Evolutionary conservation across 2,797 vertebrate genomes (phyloP).

Genomic region (Sciurus vulgaris): DNA sequence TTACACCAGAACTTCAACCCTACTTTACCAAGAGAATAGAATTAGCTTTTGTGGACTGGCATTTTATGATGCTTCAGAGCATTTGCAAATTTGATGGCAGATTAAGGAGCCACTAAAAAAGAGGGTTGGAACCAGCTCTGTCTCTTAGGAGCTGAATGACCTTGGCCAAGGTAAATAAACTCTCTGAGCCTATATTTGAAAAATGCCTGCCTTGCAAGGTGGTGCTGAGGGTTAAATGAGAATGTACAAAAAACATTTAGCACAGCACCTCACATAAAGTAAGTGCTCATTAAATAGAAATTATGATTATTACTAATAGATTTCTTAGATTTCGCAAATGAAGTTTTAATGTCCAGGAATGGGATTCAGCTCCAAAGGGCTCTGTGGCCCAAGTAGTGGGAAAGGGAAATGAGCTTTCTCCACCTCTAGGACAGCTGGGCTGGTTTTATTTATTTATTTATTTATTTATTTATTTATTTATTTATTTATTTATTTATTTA

Average conservation of each 20-base stretch:
- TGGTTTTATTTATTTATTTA: not conserved
- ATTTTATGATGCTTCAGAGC: not conserved
- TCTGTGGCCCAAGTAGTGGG: not conserved
- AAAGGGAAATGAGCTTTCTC: not conserved
- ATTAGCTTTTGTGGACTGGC: not conserved
- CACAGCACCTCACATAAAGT: not conserved
- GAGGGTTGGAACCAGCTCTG: not conserved
- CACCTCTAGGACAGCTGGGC: not conserved
- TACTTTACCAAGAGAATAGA: not conserved
- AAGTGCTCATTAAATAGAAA: constrained; percentile 4
- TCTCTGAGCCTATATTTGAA: not conserved
- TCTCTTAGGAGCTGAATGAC: fast-evolving
- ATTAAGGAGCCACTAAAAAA: constrained; percentile 17
- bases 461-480: not conserved
- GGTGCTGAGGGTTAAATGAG: not conserved
- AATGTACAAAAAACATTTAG: not conserved
- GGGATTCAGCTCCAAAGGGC: not conserved
- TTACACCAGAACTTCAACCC: not conserved
- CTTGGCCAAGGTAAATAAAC: not conserved
- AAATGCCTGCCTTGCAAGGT: not conserved
- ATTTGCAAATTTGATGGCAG: not conserved
- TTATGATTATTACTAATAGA: not conserved
- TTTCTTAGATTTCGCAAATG: constrained; percentile 28
- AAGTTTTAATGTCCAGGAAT: not conserved
- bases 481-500: not conserved